These are phyloP conservation scores for Blastobasis adustella DNA, from an alignment of 2,888 invertebrate species.

Conservation along the genomic window DNA sequence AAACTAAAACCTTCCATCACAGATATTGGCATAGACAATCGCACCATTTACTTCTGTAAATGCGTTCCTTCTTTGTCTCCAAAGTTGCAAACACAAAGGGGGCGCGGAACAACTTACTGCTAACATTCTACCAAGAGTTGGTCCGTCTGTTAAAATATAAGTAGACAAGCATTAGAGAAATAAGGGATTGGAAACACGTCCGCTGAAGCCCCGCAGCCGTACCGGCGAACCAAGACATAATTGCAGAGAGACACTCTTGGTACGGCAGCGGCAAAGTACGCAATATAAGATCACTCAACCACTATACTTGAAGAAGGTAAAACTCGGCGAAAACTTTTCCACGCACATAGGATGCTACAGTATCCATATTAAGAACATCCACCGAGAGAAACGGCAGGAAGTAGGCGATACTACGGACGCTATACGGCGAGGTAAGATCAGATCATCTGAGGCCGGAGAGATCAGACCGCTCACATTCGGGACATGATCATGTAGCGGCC, in stretches of 20 bases:
- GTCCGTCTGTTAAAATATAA: conserved; percentile 56
- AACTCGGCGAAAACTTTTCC: too few relatives aligned
- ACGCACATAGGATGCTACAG: too few relatives aligned
- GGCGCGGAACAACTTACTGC: conserved; percentile 39
- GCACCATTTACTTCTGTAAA: too few relatives aligned
- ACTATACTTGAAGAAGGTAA: too few relatives aligned
- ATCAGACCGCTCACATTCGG: conserved; percentile 45
- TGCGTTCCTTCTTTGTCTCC: too few relatives aligned
- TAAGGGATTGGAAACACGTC: conserved; percentile 12
- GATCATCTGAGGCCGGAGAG: background rate
- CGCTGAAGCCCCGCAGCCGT: conserved; percentile 31
- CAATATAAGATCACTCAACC: too few relatives aligned
- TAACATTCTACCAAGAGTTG: conserved; percentile 59
- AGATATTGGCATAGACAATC: too few relatives aligned
- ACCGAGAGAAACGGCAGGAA: too few relatives aligned
- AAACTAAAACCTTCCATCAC: too few relatives aligned
- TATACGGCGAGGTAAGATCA: too few relatives aligned
- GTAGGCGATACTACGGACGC: too few relatives aligned
- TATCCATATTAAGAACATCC: too few relatives aligned
- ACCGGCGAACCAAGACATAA: conserved; percentile 22
- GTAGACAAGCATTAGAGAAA: conserved; percentile 29
- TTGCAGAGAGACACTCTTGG: conserved; percentile 20
- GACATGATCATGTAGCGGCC: conserved; percentile 74
- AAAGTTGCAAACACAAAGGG: conserved; percentile 19
- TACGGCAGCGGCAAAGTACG: conserved; percentile 13